These are phyloP conservation scores for Lacerta agilis DNA, from an alignment of 2,797 vertebrate species.

Conservation along the genomic window DNA sequence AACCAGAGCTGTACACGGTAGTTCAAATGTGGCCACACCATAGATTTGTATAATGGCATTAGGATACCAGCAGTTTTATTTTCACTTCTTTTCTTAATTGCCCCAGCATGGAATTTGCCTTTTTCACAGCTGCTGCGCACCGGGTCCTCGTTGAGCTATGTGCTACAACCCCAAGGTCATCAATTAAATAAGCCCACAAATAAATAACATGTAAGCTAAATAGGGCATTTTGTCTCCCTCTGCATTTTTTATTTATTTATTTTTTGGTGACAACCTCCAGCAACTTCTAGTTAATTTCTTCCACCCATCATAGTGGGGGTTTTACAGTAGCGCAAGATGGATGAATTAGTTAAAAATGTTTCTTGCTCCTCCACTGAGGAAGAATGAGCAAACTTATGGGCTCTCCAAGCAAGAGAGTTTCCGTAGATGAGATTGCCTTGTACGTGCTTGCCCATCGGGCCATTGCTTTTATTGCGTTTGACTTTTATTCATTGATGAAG, in stretches of 20 bases:
- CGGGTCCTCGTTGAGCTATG: too few relatives aligned
- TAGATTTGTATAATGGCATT: too few relatives aligned
- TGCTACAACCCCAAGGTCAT: too few relatives aligned
- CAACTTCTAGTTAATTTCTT: neutral
- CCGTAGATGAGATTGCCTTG: conserved; percentile 24
- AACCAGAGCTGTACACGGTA: too few relatives aligned
- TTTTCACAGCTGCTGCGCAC: too few relatives aligned
- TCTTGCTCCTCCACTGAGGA: conserved; percentile 4
- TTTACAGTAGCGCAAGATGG: neutral
- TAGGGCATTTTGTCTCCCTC: neutral
- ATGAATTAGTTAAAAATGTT: neutral
- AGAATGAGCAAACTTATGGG: neutral
- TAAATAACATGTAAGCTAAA: neutral
- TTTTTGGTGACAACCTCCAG: neutral
- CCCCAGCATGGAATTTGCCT: too few relatives aligned
- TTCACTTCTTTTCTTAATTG: too few relatives aligned
- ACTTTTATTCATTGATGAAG: conserved; percentile 20
- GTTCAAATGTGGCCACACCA: too few relatives aligned
- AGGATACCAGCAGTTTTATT: too few relatives aligned
- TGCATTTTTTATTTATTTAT: too few relatives aligned
- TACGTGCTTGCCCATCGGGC: conserved; percentile 3
- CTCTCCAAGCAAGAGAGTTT: conserved; percentile 5
- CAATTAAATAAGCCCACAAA: neutral
- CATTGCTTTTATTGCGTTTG: conserved; percentile 10
- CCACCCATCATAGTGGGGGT: neutral